Conservation (phyloP, 1,140 invertebrate species). For the Babylonia areolata region DNA sequence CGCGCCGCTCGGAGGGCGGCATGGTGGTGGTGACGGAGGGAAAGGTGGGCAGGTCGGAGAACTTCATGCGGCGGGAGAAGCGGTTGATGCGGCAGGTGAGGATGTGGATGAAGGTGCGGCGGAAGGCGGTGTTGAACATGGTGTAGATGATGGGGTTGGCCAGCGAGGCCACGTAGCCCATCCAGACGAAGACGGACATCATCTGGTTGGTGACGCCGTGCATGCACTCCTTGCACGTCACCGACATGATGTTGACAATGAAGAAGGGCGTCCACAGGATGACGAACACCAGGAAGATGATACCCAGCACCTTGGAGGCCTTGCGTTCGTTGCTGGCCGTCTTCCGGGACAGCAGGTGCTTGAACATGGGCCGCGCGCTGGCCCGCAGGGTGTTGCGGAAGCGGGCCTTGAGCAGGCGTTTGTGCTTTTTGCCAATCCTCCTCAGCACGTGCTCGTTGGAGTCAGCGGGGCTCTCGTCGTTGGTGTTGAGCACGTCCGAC, state of each 20-base stretch:
- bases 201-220: conserved; percentile 55
- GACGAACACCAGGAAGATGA: conserved; percentile 75
- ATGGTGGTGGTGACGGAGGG: conserved; percentile 37
- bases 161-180: conserved; percentile 75
- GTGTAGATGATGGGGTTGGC: conserved; percentile 77
- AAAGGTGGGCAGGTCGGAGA: conserved; percentile 17
- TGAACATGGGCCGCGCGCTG: conserved; percentile 35
- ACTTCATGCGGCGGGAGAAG: conserved; percentile 16
- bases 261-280: conserved; percentile 76
- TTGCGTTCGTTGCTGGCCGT: conserved; percentile 73
- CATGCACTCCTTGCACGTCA: conserved; percentile 63
- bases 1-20: conserved; percentile 12
- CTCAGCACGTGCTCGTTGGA: neutral
- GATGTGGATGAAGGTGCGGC: conserved; percentile 71
- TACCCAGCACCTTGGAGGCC: conserved; percentile 74
- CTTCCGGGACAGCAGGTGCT: conserved; percentile 64
- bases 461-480: conserved; percentile 38
- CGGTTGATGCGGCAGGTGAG: conserved; percentile 60
- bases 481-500: conserved; percentile 46
- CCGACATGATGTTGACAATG: conserved; percentile 72
- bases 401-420: conserved; percentile 29
- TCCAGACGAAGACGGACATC: conserved; percentile 73
- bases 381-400: conserved; percentile 48
- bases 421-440: neutral
- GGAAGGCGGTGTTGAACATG: conserved; percentile 75